These are phyloP conservation scores for Steinernema khuongi DNA, from an alignment of 1,140 invertebrate species.

Conservation along the genomic window DNA sequence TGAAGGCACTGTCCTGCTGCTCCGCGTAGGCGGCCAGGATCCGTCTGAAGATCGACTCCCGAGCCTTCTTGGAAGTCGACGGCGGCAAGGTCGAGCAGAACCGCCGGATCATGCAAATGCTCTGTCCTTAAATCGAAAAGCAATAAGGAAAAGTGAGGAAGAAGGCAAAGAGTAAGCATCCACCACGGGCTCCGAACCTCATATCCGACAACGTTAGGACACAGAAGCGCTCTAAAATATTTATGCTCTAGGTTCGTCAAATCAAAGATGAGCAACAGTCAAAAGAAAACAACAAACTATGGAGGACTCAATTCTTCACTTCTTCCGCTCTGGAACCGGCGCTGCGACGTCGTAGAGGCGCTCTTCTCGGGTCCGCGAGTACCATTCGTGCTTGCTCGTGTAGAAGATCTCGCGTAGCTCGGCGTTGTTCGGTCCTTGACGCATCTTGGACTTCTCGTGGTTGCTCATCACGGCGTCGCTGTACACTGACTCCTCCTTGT, in stretches of 20 bases:
- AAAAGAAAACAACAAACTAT: conserved; percentile 15
- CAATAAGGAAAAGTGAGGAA: background rate
- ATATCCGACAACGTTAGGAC: background rate
- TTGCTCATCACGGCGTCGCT: background rate
- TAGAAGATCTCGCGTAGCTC: conserved; percentile 42
- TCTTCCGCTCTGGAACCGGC: conserved; percentile 39
- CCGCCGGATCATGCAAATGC: background rate
- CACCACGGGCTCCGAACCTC: background rate
- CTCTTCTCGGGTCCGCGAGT: conserved; percentile 45
- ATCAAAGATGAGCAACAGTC: background rate
- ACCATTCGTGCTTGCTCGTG: conserved; percentile 42
- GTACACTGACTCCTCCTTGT: background rate
- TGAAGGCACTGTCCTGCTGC: background rate
- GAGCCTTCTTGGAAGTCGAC: background rate
- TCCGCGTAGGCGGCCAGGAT: background rate
- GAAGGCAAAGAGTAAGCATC: background rate
- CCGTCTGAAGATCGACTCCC: background rate
- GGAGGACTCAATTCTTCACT: conserved; percentile 21
- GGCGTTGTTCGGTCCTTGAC: conserved; percentile 28
- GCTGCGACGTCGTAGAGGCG: conserved; percentile 44
- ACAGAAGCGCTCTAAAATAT: background rate
- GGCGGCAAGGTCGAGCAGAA: background rate
- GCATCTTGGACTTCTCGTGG: conserved; percentile 10
- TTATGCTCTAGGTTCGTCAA: background rate
- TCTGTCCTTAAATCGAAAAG: background rate